Conservation (phyloP, 2,888 invertebrate genomes). For the Lasioglossum pauxillum region DNA sequence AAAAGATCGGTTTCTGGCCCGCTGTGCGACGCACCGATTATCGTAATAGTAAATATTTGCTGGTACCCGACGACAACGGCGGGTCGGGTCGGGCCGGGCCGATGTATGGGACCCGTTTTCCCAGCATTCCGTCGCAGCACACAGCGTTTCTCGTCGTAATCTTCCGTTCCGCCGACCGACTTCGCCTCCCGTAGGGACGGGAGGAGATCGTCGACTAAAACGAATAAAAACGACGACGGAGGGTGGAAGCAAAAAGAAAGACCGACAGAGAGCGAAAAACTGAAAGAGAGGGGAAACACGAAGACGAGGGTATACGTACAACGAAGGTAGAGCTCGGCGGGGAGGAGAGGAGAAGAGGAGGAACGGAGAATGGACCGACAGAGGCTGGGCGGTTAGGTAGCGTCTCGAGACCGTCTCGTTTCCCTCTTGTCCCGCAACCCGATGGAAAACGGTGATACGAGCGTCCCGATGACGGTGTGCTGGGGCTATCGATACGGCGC, state of each 20-base stretch:
- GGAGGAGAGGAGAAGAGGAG: not conserved
- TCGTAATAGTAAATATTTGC: conserved; percentile 59
- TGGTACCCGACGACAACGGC: conserved; percentile 8
- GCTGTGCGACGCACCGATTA: conserved; percentile 37
- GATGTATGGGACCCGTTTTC: conserved; percentile 35
- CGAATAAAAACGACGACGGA: conserved; percentile 24
- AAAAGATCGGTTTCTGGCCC: no score
- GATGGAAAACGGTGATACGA: conserved; percentile 48
- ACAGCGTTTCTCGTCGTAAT: conserved; percentile 45
- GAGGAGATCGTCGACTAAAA: conserved; percentile 19
- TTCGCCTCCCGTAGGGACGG: conserved; percentile 19
- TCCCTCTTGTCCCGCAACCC: conserved; percentile 13
- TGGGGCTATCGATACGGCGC: conserved; percentile 39
- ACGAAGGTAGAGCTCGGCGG: not conserved
- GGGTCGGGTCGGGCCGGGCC: not conserved
- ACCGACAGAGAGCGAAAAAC: not conserved
- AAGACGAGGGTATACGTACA: not conserved
- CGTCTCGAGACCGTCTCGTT: conserved; percentile 40
- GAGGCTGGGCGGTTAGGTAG: conserved; percentile 21
- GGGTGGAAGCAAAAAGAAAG: not conserved
- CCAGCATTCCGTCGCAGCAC: conserved; percentile 5
- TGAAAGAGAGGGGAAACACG: not conserved
- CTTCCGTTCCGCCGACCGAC: conserved; percentile 27
- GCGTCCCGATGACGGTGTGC: conserved; percentile 19
- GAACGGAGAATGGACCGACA: conserved; percentile 27